A percentile compares a stretch with the other conserved stretches of the same genome.
Conservation (phyloP, 2,113 vertebrate species). For the Pampusana beccarii region DNA sequence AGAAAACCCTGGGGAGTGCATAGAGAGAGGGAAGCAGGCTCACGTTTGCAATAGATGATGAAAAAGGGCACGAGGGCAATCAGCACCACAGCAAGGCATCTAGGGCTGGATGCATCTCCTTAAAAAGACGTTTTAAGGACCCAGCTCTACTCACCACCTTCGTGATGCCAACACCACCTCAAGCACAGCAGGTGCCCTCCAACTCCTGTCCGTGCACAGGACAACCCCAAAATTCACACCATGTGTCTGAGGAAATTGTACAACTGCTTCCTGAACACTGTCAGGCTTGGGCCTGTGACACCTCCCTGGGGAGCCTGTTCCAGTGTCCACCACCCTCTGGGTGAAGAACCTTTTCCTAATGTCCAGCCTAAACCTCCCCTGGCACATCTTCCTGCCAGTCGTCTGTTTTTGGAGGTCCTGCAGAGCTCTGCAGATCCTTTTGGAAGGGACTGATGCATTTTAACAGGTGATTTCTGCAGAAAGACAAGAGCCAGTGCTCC, state of each 20-base stretch:
- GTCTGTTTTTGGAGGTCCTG: background rate
- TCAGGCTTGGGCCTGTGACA: too few species aligned
- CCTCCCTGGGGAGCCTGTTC: too few species aligned
- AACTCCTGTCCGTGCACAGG: too few species aligned
- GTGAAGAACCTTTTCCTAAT: too few species aligned
- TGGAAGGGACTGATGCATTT: background rate
- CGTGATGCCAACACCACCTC: background rate
- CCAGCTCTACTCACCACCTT: background rate
- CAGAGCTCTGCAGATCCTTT: background rate
- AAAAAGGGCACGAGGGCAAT: background rate
- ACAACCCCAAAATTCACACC: too few species aligned
- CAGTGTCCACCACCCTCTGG: too few species aligned
- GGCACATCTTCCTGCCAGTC: too few species aligned
- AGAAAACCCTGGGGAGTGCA: background rate
- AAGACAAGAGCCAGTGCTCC: accelerated
- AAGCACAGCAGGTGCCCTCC: background rate
- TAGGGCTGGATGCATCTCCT: background rate
- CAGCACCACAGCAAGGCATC: background rate
- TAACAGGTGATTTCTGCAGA: accelerated
- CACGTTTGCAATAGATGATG: background rate
- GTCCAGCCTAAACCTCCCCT: too few species aligned
- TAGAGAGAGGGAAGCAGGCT: background rate
- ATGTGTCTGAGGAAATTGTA: too few species aligned
- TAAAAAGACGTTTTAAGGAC: background rate
- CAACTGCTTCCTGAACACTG: too few species aligned